Percentiles rank a stretch among this genome's conserved stretches.
Evolutionary conservation across 2,888 invertebrate species (phyloP).

Genomic region (Amiota mariae): DNA sequence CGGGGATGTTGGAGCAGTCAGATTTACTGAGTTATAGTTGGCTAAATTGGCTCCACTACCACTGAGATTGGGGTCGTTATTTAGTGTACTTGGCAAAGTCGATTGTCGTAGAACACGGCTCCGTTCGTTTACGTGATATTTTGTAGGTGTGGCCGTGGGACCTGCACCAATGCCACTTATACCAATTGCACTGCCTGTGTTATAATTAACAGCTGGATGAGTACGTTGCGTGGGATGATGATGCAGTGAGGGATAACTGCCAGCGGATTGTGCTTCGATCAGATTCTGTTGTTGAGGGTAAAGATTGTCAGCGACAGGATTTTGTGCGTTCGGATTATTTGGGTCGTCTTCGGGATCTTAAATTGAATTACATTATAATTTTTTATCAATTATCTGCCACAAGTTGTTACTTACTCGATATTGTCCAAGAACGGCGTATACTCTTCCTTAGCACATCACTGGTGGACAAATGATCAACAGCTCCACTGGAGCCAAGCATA

Average conservation of each 20-base stretch:
- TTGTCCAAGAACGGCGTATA: conserved; percentile 82
- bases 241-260: conserved; percentile 68
- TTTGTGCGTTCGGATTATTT: conserved; percentile 63
- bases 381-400: too few species aligned
- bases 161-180: conserved; percentile 53
- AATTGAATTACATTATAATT: not conserved
- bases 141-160: conserved; percentile 44
- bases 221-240: conserved; percentile 49
- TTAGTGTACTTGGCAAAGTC: conserved; percentile 71
- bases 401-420: conserved; percentile 77
- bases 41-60: conserved; percentile 66
- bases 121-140: conserved; percentile 62
- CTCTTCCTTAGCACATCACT: conserved; percentile 80
- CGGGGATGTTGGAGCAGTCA: conserved; percentile 72
- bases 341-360: conserved; percentile 71
- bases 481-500: conserved; percentile 75
- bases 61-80: conserved; percentile 63
- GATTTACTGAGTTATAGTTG: conserved; percentile 67
- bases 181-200: conserved; percentile 65
- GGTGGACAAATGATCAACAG: conserved; percentile 75
- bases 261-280: conserved; percentile 75
- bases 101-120: conserved; percentile 72
- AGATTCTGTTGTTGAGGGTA: conserved; percentile 76
- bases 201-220: conserved; percentile 55
- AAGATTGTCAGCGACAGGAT: conserved; percentile 74